These are phyloP conservation scores for Siniperca undulata DNA, from an alignment of 2,797 vertebrate species.

Conservation along the genomic window DNA sequence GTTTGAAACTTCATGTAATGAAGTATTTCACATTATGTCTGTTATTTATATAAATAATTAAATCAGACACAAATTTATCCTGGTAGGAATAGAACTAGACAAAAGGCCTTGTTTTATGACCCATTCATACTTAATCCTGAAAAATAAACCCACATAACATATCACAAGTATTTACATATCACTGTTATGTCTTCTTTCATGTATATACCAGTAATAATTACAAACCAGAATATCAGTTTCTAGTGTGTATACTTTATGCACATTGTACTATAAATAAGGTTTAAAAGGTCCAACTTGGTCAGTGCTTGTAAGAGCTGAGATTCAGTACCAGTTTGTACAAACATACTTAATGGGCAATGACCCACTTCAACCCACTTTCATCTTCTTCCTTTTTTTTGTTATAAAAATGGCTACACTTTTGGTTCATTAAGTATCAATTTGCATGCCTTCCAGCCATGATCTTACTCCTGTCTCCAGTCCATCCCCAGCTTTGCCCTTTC, in stretches of 20 bases:
- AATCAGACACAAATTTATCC: not conserved
- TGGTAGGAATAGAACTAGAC: not conserved
- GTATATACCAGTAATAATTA: too few species aligned
- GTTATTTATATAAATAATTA: conserved; percentile 5
- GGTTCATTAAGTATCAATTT: conserved; percentile 56
- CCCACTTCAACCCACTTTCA: conserved; percentile 38
- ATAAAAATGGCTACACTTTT: conserved; percentile 35
- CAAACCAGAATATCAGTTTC: not conserved
- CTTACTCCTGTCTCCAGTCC: conserved; percentile 57
- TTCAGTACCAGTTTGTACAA: conserved; percentile 30
- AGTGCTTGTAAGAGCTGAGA: conserved; percentile 35
- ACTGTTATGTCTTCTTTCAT: not conserved
- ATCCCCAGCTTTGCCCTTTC: conserved; percentile 52
- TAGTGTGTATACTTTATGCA: not conserved
- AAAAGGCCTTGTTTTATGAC: conserved; percentile 1
- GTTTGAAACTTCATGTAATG: not conserved
- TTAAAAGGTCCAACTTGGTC: conserved; percentile 27
- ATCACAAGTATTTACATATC: not conserved
- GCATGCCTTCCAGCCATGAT: conserved; percentile 74
- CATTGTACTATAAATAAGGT: not conserved
- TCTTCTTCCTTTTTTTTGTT: conserved; percentile 19
- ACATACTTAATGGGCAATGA: not conserved
- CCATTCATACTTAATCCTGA: conserved; percentile 14
- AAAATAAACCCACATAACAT: conserved; percentile 9
- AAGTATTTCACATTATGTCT: not conserved